Evolutionary conservation across 2,888 invertebrate genomes (phyloP), one percentile per base, ranked within the genome.

Genomic region (Dinocampus coccinellae): DNA sequence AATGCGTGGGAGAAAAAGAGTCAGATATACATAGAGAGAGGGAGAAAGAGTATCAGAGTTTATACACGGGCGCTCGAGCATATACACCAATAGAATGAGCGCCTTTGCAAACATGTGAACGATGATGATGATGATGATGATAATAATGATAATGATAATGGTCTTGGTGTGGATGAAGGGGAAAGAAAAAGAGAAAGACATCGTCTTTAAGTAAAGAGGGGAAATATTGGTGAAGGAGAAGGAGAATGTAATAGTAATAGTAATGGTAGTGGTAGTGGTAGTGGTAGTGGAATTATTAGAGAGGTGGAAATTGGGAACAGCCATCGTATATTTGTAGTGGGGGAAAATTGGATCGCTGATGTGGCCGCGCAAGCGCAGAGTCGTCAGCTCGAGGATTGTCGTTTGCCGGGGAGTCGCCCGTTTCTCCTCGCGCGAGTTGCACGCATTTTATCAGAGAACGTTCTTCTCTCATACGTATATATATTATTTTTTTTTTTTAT

Each of bases 381-480:
- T 80, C 47, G 70, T 78, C 74, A 73, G 65, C 67, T 69, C 76
- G 74, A 76, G 75, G 76, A 76, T 62, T 76, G 75, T 72, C 72
- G 73, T 78, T 77, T 80, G 79, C 80, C 83, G 78, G 83, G 82
- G 85, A 87, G 87, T 87, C 82, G 80, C 80, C 85, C 82, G 84
- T 84, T 81, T 83, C 82, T 79, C 81, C 82, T 85, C 85, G 86
- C 85, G 85, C 83, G 84, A 84, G 84, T 85, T 80, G 82, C 84
- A 85, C 84, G 84, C 85, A 76, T 76, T 74, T 72, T 75, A 73
- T 69, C 42, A 58, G 22, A 26, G 47, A n/a, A n/a, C n/a, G n/a
- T n/a, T n/a, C 39, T 24, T 58, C 22, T 60, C 34, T 68, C 33
- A 58, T 26, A 26, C 26, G 33, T 33, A 58, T n/a, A 16, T 11